Evolutionary conservation across 2,797 vertebrate genomes (phyloP).

Genomic region (Perodicticus potto): DNA sequence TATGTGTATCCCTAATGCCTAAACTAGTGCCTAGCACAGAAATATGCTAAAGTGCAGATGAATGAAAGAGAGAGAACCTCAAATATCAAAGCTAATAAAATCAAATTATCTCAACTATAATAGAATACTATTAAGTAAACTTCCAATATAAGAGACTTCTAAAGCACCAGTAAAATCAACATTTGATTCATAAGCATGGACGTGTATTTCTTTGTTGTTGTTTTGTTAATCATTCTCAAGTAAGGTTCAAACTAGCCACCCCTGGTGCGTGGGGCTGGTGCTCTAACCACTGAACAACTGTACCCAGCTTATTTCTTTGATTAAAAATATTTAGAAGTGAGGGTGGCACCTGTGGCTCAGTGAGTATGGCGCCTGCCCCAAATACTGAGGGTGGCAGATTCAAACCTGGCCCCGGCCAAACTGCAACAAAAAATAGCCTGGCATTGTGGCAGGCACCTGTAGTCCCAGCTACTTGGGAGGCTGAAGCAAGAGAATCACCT

Average conservation of each 20-base stretch:
- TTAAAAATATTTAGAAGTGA: too few relatives aligned
- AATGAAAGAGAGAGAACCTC: not conserved
- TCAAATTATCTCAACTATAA: not conserved
- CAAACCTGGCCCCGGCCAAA: too few relatives aligned
- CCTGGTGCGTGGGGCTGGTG: too few relatives aligned
- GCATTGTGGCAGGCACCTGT: too few relatives aligned
- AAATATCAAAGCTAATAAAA: constrained; percentile 44
- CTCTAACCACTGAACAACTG: too few relatives aligned
- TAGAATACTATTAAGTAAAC: not conserved
- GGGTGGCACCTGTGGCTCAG: too few relatives aligned
- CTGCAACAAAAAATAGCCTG: too few relatives aligned
- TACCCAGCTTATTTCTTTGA: too few relatives aligned
- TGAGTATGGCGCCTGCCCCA: too few relatives aligned
- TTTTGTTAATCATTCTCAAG: not conserved
- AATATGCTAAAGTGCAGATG: not conserved
- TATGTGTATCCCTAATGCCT: not conserved
- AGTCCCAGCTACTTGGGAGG: too few relatives aligned
- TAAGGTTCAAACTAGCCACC: not conserved
- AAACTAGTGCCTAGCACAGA: not conserved
- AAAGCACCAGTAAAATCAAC: not conserved
- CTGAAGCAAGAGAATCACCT: too few relatives aligned
- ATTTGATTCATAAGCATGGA: not conserved
- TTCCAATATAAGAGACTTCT: not conserved
- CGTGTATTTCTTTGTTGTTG: not conserved
- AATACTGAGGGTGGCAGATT: too few relatives aligned